Base-by-base conservation (phyloP, 2,888 invertebrate genomes). In the Amorpha juglandis region DNA sequence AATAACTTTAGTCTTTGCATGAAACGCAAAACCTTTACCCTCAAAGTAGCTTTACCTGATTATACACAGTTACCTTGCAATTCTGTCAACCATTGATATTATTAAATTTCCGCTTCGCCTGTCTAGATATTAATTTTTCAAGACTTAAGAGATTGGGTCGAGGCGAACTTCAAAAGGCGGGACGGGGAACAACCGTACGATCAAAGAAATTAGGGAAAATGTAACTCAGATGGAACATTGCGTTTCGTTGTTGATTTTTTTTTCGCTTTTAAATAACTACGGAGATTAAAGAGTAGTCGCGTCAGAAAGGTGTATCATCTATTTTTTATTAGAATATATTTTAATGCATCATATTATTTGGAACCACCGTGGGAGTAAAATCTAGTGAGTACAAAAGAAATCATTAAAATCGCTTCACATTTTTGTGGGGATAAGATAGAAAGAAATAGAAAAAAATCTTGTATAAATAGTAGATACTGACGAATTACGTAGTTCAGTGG, bases 121-220 rank as follows among this genome's bases (percentile, higher is more conserved):
- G 52, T 12, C 58, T 11, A 42, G 38, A 42, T 19, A 58, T 42
- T 50, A 50, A 19, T 58, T 45, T 58, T 58, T 21, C 42, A 42
- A 42, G 38, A 38, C 58, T 58, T 58, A 58, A 58, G 42, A 42
- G 42, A 42, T 58, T 58, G 19, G 58, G 38, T 6, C 11, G 27
- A 33, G 19, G 58, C n/a, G 19, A 0, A 58, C 38, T 58, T 58
- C 38, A 58, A 58, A 58, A 58, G 58, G 19, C 42, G 12, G 9
- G n/a, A 53, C 7, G 33, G 6, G 58, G 19, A 35, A 19, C 38
- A 58, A 38, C 58, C 38, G 35, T 14, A 19, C 58, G 58, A 58
- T 58, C 58, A 58, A 58, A 58, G 58, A 42, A 58, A 58, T 58
- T 42, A 42, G 42, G 58, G 16, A 58, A 55, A 58, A 58, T 38